Base-by-base conservation (phyloP, 2,113 vertebrate genomes). In the Phalacrocorax aristotelis region DNA sequence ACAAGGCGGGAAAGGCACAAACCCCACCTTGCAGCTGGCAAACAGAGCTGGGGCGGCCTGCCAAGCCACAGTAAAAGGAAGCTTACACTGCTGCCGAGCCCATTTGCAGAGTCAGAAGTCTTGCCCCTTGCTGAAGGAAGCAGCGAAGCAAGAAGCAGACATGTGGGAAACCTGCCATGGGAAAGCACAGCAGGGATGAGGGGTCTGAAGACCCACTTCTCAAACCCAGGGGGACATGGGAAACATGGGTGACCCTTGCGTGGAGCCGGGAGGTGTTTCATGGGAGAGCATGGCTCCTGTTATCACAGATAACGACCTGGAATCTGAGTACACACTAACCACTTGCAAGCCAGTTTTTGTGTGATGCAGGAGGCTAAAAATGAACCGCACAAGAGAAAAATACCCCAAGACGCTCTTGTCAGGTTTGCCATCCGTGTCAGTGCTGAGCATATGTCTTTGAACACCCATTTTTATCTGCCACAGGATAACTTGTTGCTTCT, bases 161-260 rank as follows among this genome's bases (percentile, higher is more conserved):
- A 0, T 0, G 18, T 0, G 3, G 70, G 44, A 69, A n/a, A 74
- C 54, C 58, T 34, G 58, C 64, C 69, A 11, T 2, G 23, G 48
- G 32, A 62, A 80, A 72, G 69, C 83, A 76, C 4, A 25, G 42
- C 17, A 4, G 32, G 44, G 29, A 46, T 2, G 0, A 75, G 46
- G 26, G 65, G 49, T 15, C 40, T 61, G 32, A 79, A 42, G 26
- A 65, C 46, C 14, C 4, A 0, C 54, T 84, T 49, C 30, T 32
- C 34, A 34, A 30, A 32, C 13, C 42, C 62, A 19, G 29, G 15
- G 23, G 21, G 44, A 68, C 46, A 29, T 1, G 2, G n/a, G 57
- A 74, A n/a, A 55, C 51, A 6, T 0, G 4, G 60, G 40, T 2
- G 11, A 34, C 4, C 38, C 38, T 29, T 36, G 29, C 3, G 0